These are phyloP conservation scores for Neosilurus hyrtlii DNA, from an alignment of 2,797 vertebrate species.

Conservation along the genomic window DNA sequence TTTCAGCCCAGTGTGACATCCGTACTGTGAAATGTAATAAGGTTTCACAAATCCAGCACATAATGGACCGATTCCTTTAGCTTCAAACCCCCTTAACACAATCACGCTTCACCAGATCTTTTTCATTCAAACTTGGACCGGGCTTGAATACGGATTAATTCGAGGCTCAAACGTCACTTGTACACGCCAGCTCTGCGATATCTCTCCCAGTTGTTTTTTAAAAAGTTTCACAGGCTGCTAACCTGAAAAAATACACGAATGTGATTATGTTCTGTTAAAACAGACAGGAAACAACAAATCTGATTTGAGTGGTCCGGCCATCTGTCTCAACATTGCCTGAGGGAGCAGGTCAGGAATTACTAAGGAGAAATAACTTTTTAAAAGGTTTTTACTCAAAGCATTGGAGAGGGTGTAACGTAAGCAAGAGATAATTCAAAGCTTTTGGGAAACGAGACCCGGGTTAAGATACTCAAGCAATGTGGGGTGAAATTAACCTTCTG, in stretches of 20 bases:
- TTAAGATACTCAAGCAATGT: slow-evolving; percentile 19
- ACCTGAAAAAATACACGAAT: slow-evolving; percentile 17
- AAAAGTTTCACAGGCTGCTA: slow-evolving; percentile 20
- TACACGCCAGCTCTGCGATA: not conserved
- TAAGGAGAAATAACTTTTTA: slow-evolving; percentile 16
- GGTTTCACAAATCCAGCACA: not conserved
- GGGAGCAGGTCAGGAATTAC: not conserved
- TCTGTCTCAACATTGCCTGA: slow-evolving; percentile 16
- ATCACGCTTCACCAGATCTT: not conserved
- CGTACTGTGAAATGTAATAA: slow-evolving; percentile 18
- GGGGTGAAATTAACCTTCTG: not conserved
- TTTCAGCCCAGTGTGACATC: not conserved
- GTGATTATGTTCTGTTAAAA: slow-evolving; percentile 26
- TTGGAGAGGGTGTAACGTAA: slow-evolving; percentile 14
- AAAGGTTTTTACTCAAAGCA: slow-evolving; percentile 7
- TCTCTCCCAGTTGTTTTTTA: slow-evolving; percentile 12
- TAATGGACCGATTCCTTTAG: not conserved
- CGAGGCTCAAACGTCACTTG: not conserved
- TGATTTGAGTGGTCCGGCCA: slow-evolving; percentile 18
- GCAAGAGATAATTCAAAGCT: slow-evolving; percentile 17
- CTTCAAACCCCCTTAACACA: not conserved
- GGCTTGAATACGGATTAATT: not conserved
- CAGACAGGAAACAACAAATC: slow-evolving; percentile 33
- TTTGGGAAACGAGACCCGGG: slow-evolving; percentile 28
- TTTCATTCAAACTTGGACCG: not conserved